phyloP scores from a whole-genome alignment of 2,888 invertebrate species.

The Nasonia oneida region DNA sequence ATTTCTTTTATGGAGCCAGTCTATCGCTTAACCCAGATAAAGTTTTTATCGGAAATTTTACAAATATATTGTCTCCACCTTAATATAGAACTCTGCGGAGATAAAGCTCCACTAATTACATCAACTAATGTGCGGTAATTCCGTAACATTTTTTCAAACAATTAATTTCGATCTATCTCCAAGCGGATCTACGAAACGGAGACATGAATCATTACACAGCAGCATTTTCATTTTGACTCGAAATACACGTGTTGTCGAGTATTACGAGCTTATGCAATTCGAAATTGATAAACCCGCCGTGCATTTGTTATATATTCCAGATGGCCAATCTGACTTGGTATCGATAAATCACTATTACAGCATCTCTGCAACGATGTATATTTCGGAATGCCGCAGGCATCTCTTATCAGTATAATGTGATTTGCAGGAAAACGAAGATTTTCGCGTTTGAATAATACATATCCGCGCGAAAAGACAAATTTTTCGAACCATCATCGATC shows the following conservation, averaged over 20 bases:
- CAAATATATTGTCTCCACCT: not conserved
- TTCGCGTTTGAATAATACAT: not conserved
- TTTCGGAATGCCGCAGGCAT: not conserved
- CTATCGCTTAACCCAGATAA: slow-evolving; percentile 9
- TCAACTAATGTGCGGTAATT: not conserved
- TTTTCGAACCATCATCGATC: slow-evolving; percentile 1
- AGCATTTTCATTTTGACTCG: not conserved
- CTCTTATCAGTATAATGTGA: not conserved
- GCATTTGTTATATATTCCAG: not conserved
- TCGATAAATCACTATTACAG: not conserved
- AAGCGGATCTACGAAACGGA: not conserved
- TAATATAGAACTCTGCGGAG: not conserved
- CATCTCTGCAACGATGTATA: not conserved
- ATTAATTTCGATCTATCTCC: not conserved
- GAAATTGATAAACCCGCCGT: not conserved
- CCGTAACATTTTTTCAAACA: not conserved
- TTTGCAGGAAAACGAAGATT: not conserved
- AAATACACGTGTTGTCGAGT: not conserved
- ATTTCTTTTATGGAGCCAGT: not conserved
- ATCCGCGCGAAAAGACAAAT: not conserved
- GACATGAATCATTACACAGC: not conserved
- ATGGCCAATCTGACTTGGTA: not conserved
- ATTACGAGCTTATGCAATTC: slow-evolving; percentile 5
- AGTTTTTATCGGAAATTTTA: not conserved
- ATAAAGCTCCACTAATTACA: not conserved